phyloP scores from a whole-genome alignment of 1,140 invertebrate species.

The Drosophila nannoptera region DNA sequence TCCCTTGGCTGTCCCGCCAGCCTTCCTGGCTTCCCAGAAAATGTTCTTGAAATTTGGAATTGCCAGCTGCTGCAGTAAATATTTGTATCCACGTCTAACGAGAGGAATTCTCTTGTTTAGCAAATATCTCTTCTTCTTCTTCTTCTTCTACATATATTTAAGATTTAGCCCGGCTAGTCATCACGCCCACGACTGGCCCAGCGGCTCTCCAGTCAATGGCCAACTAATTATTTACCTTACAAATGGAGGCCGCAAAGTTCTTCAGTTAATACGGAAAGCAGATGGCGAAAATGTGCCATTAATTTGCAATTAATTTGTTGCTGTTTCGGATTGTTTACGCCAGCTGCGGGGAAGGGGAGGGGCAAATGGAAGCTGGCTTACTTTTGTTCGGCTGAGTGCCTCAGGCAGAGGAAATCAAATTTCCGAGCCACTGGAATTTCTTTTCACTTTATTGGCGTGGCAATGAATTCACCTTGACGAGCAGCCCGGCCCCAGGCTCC shows the following conservation, averaged over 20 bases:
- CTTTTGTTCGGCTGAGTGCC: constrained; percentile 15
- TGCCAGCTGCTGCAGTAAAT: not conserved
- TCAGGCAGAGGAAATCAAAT: constrained; percentile 20
- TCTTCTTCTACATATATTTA: no score
- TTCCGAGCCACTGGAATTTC: constrained; percentile 23
- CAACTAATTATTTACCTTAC: constrained; percentile 33
- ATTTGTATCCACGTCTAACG: not conserved
- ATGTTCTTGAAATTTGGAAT: not conserved
- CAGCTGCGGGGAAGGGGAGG: not conserved
- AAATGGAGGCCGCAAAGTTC: constrained; percentile 20
- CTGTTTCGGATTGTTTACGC: constrained; percentile 31
- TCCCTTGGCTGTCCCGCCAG: constrained; percentile 1
- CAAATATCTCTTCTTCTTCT: not conserved
- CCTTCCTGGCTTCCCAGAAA: not conserved
- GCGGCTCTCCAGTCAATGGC: constrained; percentile 7
- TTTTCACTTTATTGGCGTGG: constrained; percentile 10
- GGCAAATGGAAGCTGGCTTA: constrained; percentile 8
- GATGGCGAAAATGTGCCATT: constrained; percentile 33
- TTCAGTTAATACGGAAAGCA: constrained; percentile 36
- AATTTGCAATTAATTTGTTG: constrained; percentile 43
- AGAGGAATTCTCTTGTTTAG: not conserved
- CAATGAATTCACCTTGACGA: constrained; percentile 22
- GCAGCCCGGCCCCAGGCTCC: no score
- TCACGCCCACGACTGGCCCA: not conserved
- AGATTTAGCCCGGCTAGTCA: no score